Evolutionary conservation across 1,140 invertebrate species (phyloP).

Genomic region (Forficula auricularia): DNA sequence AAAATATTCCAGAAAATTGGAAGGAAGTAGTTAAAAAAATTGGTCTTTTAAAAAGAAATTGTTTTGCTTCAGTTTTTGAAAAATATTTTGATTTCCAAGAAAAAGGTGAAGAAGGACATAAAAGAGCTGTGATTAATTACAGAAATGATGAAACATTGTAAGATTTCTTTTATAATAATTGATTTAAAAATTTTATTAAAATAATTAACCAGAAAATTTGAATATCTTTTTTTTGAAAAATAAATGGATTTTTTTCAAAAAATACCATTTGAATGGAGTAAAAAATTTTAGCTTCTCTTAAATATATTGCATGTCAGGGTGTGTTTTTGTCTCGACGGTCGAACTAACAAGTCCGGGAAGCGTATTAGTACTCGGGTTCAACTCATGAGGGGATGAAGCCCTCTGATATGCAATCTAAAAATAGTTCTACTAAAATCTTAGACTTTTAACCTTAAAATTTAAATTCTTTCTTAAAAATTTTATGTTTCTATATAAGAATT

Average conservation of each 20-base stretch:
- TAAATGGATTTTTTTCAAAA: neutral
- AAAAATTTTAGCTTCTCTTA: no score
- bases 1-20: slow-evolving; percentile 80
- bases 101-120: slow-evolving; percentile 70
- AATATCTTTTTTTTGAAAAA: neutral
- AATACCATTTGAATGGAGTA: no score
- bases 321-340: no score
- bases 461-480: neutral
- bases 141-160: slow-evolving; percentile 98
- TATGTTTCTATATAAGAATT: neutral
- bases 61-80: slow-evolving; percentile 98
- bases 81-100: slow-evolving; percentile 99
- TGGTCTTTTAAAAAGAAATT: slow-evolving; percentile 89
- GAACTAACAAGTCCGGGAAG: no score
- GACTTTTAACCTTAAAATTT: no score
- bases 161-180: slow-evolving; percentile 26
- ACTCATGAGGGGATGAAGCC: no score
- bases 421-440: no score
- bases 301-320: no score
- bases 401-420: no score
- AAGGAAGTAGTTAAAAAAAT: slow-evolving; percentile 79
- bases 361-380: no score
- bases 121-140: slow-evolving; percentile 94
- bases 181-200: neutral
- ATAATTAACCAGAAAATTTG: neutral